phyloP scores from a whole-genome alignment of 2,888 invertebrate genomes.

The Trichogramma dendrolimi region DNA sequence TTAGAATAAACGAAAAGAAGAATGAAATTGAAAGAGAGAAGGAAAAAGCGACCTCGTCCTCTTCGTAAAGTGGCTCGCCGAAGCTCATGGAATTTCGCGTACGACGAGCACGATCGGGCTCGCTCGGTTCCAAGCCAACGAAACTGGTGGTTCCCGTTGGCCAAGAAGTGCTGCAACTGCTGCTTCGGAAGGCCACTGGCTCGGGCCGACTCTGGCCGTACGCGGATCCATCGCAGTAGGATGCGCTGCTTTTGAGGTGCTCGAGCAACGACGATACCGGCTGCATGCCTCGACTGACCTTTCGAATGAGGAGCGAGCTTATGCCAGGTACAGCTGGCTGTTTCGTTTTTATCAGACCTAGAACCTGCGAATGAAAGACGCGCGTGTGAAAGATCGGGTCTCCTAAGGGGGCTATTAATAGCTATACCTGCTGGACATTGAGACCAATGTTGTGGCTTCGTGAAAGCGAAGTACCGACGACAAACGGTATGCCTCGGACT shows the following conservation, averaged over 20 bases:
- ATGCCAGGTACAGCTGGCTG: conserved; percentile 37
- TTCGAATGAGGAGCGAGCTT: conserved; percentile 41
- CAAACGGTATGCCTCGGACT: conserved; percentile 60
- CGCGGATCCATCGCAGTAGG: not conserved
- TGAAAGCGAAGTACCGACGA: conserved; percentile 60
- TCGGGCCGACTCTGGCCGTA: too few relatives aligned
- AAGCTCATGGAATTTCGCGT: not conserved
- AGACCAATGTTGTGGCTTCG: conserved; percentile 65
- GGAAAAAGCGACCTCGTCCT: conserved; percentile 23
- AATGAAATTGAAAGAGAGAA: not conserved
- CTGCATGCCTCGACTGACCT: conserved; percentile 40
- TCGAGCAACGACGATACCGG: conserved; percentile 38
- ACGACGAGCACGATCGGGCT: too few relatives aligned
- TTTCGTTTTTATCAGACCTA: conserved; percentile 45
- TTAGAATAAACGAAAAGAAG: not conserved
- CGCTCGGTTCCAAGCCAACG: too few relatives aligned
- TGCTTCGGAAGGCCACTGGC: too few relatives aligned
- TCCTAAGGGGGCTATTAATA: not conserved
- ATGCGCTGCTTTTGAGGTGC: conserved; percentile 18
- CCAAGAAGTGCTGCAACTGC: too few relatives aligned
- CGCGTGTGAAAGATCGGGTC: not conserved
- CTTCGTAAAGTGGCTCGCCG: conserved; percentile 27
- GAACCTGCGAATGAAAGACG: conserved; percentile 33
- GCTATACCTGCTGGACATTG: conserved; percentile 60
- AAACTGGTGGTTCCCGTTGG: too few relatives aligned